phyloP scores from a whole-genome alignment of 2,797 vertebrate species.

The Coreius guichenoti region DNA sequence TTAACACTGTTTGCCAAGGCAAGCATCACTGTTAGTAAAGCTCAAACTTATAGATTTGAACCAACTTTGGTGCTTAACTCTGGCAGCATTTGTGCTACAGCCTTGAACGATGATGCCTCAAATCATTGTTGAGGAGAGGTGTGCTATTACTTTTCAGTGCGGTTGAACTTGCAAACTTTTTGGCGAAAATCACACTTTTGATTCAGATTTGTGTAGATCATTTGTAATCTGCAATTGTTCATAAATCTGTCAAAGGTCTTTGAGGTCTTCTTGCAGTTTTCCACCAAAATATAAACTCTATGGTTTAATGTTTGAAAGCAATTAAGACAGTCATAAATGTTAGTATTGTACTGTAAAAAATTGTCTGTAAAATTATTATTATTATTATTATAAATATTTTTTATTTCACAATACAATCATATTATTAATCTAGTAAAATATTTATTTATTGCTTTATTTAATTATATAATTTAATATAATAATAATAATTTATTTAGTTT shows the following conservation, averaged over 20 bases:
- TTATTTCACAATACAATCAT: background rate
- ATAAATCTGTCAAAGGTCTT: background rate
- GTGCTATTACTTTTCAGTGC: background rate
- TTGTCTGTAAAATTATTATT: background rate
- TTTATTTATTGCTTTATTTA: background rate
- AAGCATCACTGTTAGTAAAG: background rate
- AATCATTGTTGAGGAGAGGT: background rate
- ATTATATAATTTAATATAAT: background rate
- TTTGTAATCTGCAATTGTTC: background rate
- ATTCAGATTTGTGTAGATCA: background rate
- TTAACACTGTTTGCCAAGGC: background rate
- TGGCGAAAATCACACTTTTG: background rate
- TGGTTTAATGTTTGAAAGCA: background rate
- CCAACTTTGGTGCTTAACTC: background rate
- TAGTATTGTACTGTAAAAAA: background rate
- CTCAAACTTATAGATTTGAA: background rate
- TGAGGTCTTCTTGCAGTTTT: background rate
- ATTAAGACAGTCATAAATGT: background rate
- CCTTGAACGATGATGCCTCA: background rate
- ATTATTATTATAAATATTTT: background rate
- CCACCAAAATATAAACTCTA: background rate
- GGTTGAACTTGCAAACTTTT: too few relatives aligned
- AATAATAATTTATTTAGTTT: background rate
- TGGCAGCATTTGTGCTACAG: background rate
- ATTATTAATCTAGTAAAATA: background rate